Evolutionary conservation across 2,113 vertebrate species (phyloP).

Genomic region (Mungos mungo): DNA sequence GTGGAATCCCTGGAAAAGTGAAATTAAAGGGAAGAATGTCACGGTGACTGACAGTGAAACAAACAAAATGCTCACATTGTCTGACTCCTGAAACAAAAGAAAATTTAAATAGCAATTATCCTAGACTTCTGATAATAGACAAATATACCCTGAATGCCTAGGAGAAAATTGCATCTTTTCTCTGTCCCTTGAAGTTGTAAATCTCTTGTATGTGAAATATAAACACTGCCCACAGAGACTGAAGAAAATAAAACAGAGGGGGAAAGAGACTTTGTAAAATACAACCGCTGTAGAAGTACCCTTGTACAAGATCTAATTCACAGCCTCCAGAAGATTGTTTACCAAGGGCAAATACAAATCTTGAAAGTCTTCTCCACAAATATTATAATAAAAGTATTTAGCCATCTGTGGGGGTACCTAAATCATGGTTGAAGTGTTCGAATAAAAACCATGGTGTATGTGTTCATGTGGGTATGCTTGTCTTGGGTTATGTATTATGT

Average conservation of each 20-base stretch:
- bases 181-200: neutral
- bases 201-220: neutral
- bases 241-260: neutral
- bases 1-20: neutral
- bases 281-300: neutral
- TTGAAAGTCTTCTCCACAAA: neutral
- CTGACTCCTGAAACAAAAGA: neutral
- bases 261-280: neutral
- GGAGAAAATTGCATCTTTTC: neutral
- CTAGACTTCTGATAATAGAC: neutral
- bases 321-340: no score
- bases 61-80: neutral
- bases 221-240: neutral
- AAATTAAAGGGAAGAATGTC: neutral
- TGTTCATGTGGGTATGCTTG: neutral
- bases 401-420: neutral
- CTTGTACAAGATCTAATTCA: neutral
- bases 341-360: no score
- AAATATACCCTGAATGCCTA: neutral
- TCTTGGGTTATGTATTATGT: neutral
- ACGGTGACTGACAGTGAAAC: neutral
- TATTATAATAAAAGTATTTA: neutral
- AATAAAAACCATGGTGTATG: neutral
- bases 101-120: neutral
- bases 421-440: neutral